Evolutionary conservation across 2,888 invertebrate genomes (phyloP).

Genomic region (Drosophila kambysellisi): DNA sequence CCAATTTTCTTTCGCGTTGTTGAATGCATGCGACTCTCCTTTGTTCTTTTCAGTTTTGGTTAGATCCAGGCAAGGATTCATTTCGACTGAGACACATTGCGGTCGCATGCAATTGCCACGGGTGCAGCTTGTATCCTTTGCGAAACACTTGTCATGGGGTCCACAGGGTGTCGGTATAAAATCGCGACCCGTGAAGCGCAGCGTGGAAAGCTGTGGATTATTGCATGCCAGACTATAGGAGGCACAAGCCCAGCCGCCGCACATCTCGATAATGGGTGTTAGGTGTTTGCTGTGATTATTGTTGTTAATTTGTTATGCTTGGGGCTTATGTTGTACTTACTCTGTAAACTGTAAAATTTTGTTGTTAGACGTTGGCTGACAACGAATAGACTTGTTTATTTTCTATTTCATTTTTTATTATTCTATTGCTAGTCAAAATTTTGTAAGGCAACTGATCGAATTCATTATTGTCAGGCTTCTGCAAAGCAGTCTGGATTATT

Average conservation of each 20-base stretch:
- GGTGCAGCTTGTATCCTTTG: constrained; percentile 51
- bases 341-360: constrained; percentile 1
- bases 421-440: not conserved
- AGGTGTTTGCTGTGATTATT: not conserved
- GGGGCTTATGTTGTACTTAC: constrained; percentile 7
- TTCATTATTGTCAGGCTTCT: not conserved
- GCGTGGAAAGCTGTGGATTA: constrained; percentile 62
- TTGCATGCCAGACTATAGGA: constrained; percentile 62
- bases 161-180: constrained; percentile 70
- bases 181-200: constrained; percentile 63
- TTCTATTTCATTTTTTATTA: not conserved
- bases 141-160: constrained; percentile 55
- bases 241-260: constrained; percentile 73
- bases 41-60: not conserved
- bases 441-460: constrained; percentile 28
- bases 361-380: constrained; percentile 8
- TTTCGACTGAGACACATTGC: constrained; percentile 1
- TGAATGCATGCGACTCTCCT: fast-evolving
- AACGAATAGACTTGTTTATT: constrained; percentile 3
- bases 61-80: constrained; percentile 28
- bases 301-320: not conserved
- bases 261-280: constrained; percentile 40
- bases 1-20: constrained; percentile 22
- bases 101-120: constrained; percentile 53
- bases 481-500: too few species aligned